Conservation (phyloP, 2,888 invertebrate genomes). For the Syrista parreyssii region DNA sequence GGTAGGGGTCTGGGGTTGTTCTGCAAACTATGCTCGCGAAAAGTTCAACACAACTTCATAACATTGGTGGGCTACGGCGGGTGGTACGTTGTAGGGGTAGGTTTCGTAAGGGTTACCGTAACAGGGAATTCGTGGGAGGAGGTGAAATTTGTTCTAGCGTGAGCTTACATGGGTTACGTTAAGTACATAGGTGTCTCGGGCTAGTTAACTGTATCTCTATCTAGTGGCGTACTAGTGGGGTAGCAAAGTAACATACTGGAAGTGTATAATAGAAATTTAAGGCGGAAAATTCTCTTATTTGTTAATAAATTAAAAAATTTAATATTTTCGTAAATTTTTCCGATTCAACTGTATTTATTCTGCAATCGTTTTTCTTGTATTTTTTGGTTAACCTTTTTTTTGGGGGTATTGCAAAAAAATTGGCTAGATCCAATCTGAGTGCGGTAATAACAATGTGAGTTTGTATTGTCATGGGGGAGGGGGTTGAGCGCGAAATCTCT, state of each 20-base stretch:
- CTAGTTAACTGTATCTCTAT: constrained; percentile 55
- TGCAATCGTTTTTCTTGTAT: too few species aligned
- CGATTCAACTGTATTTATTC: too few species aligned
- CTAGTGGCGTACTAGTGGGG: constrained; percentile 18
- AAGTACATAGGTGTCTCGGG: constrained; percentile 64
- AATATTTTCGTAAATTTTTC: too few species aligned
- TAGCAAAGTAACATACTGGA: too few species aligned
- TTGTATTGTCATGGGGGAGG: neutral
- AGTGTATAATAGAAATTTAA: too few species aligned
- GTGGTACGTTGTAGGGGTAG: constrained; percentile 26
- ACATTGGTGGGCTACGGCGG: constrained; percentile 42
- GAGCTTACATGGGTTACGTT: constrained; percentile 66
- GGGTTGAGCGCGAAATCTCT: constrained; percentile 20
- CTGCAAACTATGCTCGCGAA: constrained; percentile 62
- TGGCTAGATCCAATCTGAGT: too few species aligned
- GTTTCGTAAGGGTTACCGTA: constrained; percentile 3
- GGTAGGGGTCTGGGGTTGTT: constrained; percentile 42
- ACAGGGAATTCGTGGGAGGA: constrained; percentile 22
- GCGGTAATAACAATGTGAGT: too few species aligned
- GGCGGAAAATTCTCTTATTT: too few species aligned
- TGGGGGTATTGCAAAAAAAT: too few species aligned
- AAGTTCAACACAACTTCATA: constrained; percentile 67
- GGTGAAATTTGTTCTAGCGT: constrained; percentile 65
- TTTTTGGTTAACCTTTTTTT: too few species aligned
- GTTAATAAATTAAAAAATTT: too few species aligned